Percentiles rank a stretch among this genome's conserved stretches.
Conservation (phyloP, 2,113 vertebrate species). For the Paramormyrops kingsleyae region DNA sequence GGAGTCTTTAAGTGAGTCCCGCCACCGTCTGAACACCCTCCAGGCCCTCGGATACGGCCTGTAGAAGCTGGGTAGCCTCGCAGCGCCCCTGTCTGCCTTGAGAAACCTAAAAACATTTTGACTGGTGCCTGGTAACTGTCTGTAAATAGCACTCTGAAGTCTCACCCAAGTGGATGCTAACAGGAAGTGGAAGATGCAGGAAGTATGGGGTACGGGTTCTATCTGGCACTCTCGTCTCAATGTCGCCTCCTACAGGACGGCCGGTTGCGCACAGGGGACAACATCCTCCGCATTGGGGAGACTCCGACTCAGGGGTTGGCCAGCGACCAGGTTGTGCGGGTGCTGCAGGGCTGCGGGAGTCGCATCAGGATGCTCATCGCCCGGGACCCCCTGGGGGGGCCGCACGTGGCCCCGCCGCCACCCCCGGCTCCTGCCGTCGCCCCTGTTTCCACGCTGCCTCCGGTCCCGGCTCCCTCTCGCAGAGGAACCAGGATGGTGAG, state of each 20-base stretch:
- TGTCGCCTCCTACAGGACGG: constrained; percentile 70
- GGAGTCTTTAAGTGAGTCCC: background rate
- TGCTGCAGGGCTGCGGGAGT: constrained; percentile 83
- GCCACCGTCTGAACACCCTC: background rate
- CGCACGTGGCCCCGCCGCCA: constrained; percentile 32
- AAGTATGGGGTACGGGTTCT: background rate
- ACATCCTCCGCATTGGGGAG: constrained; percentile 85
- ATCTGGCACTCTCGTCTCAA: background rate
- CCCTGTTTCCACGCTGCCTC: constrained; percentile 59
- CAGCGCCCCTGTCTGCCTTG: background rate
- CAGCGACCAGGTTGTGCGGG: constrained; percentile 88
- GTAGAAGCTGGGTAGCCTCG: background rate
- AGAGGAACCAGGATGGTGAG: constrained; percentile 46
- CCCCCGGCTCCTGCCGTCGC: constrained; percentile 64
- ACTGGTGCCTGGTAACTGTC: background rate
- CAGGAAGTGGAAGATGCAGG: background rate
- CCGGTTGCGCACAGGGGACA: constrained; percentile 80
- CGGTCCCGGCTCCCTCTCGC: constrained; percentile 24
- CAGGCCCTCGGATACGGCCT: background rate
- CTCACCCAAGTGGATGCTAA: background rate
- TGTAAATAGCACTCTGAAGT: background rate
- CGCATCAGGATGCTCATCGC: constrained; percentile 81
- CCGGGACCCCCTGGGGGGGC: constrained; percentile 61
- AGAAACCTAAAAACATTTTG: background rate
- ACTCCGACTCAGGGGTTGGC: constrained; percentile 79